Evolutionary conservation across 2,888 invertebrate species (phyloP), one percentile per base, ranked within the genome.

Genomic region (Heliconius ismenius): DNA sequence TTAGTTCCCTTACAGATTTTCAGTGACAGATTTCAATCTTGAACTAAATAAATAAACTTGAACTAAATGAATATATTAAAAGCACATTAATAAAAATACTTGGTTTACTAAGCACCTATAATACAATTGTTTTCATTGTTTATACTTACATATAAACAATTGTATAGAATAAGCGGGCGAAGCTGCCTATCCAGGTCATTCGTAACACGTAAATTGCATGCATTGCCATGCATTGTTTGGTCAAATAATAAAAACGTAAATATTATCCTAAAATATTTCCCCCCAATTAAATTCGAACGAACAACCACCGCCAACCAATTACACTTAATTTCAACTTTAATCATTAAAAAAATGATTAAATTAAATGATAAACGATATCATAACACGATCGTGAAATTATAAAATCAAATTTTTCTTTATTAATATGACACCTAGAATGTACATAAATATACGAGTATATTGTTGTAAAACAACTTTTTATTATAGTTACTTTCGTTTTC

Each of bases 401-500:
- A 7, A 26, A 26, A 26, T 26, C 62, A 18, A 62, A 60, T 11
- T 58, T 10, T 62, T 9, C 7, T 28, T 62, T 62, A 62, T 62
- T 15, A 15, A 28, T 26, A 26, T 62, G 24, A 15, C 13, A 62
- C 58, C 58, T 58, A 24, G 24, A 6, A 7, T 2, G 1, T 39
- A 24, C 24, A 36, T 24, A 24, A 11, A 39, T 11, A n/a, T 13
- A 32, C 32, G 32, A 32, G 32, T 32, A 15, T 58, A 32, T 70
- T 70, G 70, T 58, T 58, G 70, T 58, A 9, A 26, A 70, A 70
- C 70, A 58, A 28, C 54, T 32, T 70, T 70, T 36, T 32, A 58
- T 32, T 58, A 11, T 3, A 13, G 3, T 36, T 58, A 70, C 58
- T 70, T 70, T 70, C 70, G 54, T 69, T 69, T 69, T 54, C 69